These are phyloP conservation scores for silkworm (Bombyx mori) DNA, from an alignment of 1,140 invertebrate genomes.

Conservation along the genomic window DNA sequence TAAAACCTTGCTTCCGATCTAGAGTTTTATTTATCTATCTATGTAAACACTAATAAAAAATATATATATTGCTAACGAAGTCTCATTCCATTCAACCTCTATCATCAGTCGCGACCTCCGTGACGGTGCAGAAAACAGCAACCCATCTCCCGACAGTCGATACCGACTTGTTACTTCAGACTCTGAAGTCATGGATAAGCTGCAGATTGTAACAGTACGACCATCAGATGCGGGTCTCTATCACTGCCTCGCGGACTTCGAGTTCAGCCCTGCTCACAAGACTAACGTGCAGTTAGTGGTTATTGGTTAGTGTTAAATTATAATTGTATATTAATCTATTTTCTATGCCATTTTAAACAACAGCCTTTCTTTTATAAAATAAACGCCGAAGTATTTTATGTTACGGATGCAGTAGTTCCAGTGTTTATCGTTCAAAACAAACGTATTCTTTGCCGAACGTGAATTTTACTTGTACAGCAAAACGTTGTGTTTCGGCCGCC, in stretches of 20 bases:
- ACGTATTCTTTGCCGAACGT: conserved; percentile 4
- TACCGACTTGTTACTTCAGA: conserved; percentile 37
- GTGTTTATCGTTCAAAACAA: not conserved
- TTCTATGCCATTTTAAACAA: not conserved
- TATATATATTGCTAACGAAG: too few relatives aligned
- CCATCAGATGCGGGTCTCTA: conserved; percentile 46
- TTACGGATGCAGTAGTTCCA: not conserved
- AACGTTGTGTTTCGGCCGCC: conserved; percentile 31
- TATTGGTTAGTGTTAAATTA: conserved; percentile 34
- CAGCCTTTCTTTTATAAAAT: not conserved
- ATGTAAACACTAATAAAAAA: too few relatives aligned
- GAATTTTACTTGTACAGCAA: conserved; percentile 27
- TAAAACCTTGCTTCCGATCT: too few relatives aligned
- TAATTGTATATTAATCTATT: not conserved
- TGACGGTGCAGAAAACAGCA: conserved; percentile 18
- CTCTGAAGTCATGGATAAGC: conserved; percentile 25
- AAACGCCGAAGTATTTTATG: not conserved
- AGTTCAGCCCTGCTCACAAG: conserved; percentile 37
- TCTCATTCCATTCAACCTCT: conserved; percentile 8
- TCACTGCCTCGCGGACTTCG: conserved; percentile 46
- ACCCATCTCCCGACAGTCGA: conserved; percentile 26
- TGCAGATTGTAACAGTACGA: conserved; percentile 38
- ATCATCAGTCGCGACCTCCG: conserved; percentile 58
- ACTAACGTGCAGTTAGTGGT: conserved; percentile 41
- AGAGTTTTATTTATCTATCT: too few relatives aligned